Percentiles rank a stretch among this genome's conserved stretches.
phyloP scores from a whole-genome alignment of 2,113 vertebrate species.

The Pipra filicauda region DNA sequence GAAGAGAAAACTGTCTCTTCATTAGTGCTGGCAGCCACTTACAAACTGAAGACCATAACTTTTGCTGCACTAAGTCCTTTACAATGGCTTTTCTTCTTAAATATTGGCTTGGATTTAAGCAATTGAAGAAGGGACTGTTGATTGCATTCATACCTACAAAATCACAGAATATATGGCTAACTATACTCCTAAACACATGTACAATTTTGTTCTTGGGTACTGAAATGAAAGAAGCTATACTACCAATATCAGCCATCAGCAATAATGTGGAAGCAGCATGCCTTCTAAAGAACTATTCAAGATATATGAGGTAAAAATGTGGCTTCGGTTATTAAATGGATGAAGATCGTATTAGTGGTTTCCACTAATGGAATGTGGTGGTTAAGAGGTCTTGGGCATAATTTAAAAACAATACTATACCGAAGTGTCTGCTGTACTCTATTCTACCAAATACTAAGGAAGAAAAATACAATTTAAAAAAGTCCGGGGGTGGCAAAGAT shows the following conservation, averaged over 20 bases:
- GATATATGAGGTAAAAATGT: background rate
- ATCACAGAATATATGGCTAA: background rate
- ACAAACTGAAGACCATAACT: background rate
- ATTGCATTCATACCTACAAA: background rate
- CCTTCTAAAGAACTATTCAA: background rate
- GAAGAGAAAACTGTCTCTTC: background rate
- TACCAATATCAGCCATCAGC: background rate
- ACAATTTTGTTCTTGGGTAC: background rate
- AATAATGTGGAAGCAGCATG: background rate
- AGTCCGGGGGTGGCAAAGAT: background rate
- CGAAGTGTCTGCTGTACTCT: background rate
- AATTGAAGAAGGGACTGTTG: fast-evolving
- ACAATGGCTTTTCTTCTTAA: background rate
- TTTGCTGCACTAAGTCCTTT: background rate
- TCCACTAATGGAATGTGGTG: background rate
- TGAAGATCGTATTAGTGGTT: background rate
- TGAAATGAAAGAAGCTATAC: background rate
- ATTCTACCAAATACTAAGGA: background rate
- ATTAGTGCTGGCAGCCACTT: background rate
- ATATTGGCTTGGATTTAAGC: background rate
- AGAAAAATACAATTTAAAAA: background rate
- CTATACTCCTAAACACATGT: background rate
- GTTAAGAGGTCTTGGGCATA: background rate
- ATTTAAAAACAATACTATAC: background rate
- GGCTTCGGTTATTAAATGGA: background rate